Evolutionary conservation across 2,797 vertebrate species (phyloP), one percentile per base, ranked within the genome.

Genomic region (Macropodus opercularis): DNA sequence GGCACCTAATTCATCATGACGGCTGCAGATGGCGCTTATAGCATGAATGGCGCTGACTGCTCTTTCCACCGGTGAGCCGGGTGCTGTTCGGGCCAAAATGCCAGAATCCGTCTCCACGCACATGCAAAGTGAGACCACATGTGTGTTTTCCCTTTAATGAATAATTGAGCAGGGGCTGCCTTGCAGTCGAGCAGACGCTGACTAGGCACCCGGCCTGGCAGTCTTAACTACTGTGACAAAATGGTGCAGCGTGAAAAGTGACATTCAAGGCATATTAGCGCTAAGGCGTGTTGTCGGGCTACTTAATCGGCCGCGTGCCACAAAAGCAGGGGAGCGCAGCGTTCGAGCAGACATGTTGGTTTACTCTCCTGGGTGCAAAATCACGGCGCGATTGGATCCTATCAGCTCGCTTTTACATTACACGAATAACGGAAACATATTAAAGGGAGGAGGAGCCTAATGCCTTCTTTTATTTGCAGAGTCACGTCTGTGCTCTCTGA

Each of bases 391-490:
- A 60, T 56, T 72, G 26, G 0, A 19, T 77, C 60, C 46, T 43
- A 17, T 65, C 60, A 27, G 42, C 48, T 56, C 43, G 4, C 63
- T 70, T 53, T 66, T 58, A 65, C 65, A 63, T 72, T 65, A 51
- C 46, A 65, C 79, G 77, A 86, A 86, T 89, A 81, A 84, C 68
- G 71, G 40, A 73, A 80, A 47, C 62, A 23, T 71, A 67, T 47
- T 63, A 64, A 50, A 32, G 2, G 5, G 38, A 36, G 29, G 29
- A 27, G 46, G 29, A 38, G 18, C 61, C 40, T 89, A 89, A 90
- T 87, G 64, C 66, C 60, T 78, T 78, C 80, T 73, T 87, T 87
- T 83, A 88, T 87, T 91, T 91, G 88, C 83, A 79, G 63, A 87
- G 84, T 90, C 85, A 88, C 76, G 84, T 47, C 80, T 68, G 85